Evolutionary conservation across 1,140 invertebrate species (phyloP), one percentile per base, ranked within the genome.

Genomic region (Nautilus pompilius): DNA sequence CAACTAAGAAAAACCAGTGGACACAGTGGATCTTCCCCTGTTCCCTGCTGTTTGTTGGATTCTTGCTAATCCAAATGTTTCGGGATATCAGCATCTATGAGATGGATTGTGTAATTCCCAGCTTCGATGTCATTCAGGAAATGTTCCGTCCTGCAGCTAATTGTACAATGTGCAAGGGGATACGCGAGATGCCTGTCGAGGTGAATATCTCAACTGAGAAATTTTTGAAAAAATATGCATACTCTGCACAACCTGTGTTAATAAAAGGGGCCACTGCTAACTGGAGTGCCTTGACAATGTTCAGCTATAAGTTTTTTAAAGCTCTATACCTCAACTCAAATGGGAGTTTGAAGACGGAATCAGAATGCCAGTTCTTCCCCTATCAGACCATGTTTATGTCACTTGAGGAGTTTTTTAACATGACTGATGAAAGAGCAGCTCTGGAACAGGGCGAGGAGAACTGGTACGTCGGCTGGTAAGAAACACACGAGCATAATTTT

Each of bases 381-480:
- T 97, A 96, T 77, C 89, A 93, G 78, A 95, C 93, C 0, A 91
- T 92, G 57, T 92, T 95, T 73, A 81, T 82, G 15, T 89, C 84
- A 49, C 82, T 96, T 0, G 79, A 83, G 48, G 90, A 96, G 61
- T 92, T 91, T 1, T 89, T 96, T 61, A 87, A 89, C 48, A 85
- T 84, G 80, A 87, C 87, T 32, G 76, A 83, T 15, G 83, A 86
- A 28, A 84, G 93, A 60, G 88, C 91, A 0, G 80, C 87, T 24
- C 77, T 90, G 26, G 76, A 84, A 41, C 80, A 85, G 24, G 90
- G 89, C 2, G 85, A 87, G 48, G 84, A 87, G 28, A 88, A 90
- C 0, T 95, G 92, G 92, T 94, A 96, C 79, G 89, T 96, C 65
- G 93, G 93, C 32, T 96, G 93, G 93, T 93, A 87, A 87, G 88